Evolutionary conservation across 2,797 vertebrate species (phyloP), one percentile per base, ranked within the genome.

Genomic region (Eutrigla gurnardus): DNA sequence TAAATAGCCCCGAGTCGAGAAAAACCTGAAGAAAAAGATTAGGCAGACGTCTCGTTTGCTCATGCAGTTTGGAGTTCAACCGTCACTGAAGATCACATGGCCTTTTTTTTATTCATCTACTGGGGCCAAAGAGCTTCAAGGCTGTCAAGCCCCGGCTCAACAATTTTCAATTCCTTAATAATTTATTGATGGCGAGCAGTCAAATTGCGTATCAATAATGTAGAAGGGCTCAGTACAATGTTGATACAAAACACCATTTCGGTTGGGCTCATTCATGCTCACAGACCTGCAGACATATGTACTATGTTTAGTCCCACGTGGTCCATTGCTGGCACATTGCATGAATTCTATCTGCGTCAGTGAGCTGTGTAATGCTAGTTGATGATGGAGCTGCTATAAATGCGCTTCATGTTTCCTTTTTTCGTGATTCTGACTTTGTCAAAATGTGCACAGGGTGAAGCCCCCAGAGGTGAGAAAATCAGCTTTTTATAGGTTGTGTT

Each of bases 201-300:
- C 92, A 94, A 92, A 93, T 91, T 89, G 89, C 85, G 68, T 90
- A 91, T 94, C 81, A 93, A 93, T 94, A 93, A 94, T 94, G 91
- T 91, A 94, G 89, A 87, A 78, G 88, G 88, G 88, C 72, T 91
- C 89, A 89, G 92, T 91, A 89, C 89, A 87, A 82, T 86, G 91
- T 89, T 91, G 92, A 94, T 91, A 93, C 86, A 86, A 92, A 92
- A 93, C 88, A 92, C 89, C 87, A 74, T 88, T 77, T 85, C 73
- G 80, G 82, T 69, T 37, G 50, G 63, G 86, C 86, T 86, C 86
- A 86, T 90, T 89, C 87, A 90, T 88, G 88, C 86, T 89, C 77
- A 80, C 83, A 87, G 88, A 91, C 85, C 86, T 90, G 85, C 82
- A 85, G 86, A 86, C 82, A 80, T 84, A 86, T 77, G 85, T 84